Evolutionary conservation across 2,888 invertebrate species (phyloP).

Genomic region (Cheilosia urbana): DNA sequence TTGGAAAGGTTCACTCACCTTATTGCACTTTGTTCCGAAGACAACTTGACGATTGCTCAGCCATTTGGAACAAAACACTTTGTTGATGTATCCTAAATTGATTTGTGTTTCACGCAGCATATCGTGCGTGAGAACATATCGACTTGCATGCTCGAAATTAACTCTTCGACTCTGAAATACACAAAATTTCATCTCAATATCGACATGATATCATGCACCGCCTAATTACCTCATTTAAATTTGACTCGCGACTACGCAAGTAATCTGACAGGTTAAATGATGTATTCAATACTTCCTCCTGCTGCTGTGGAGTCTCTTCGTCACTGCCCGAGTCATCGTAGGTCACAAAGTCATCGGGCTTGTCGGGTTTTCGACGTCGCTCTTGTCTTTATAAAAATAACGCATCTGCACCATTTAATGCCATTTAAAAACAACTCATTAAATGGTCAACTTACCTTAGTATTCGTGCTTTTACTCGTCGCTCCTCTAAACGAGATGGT

Average conservation of each 20-base stretch:
- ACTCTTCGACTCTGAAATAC: conserved; percentile 85
- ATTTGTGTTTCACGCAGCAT: conserved; percentile 94
- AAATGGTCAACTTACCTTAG: conserved; percentile 78
- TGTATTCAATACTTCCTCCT: conserved; percentile 89
- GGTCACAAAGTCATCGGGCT: conserved; percentile 95
- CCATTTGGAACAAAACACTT: conserved; percentile 98
- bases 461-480: conserved; percentile 86
- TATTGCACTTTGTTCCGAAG: conserved; percentile 98
- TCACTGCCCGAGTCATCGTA: conserved; percentile 95
- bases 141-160: conserved; percentile 91
- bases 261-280: conserved; percentile 95
- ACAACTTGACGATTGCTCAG: conserved; percentile 96
- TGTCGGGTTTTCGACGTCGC: conserved; percentile 92
- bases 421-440: background rate
- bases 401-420: background rate
- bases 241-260: conserved; percentile 90
- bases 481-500: conserved; percentile 89
- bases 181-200: background rate
- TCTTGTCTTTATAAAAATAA: conserved; percentile 85
- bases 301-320: conserved; percentile 90
- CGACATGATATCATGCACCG: background rate
- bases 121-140: conserved; percentile 95
- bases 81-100: conserved; percentile 93
- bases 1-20: conserved; percentile 85
- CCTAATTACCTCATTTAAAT: conserved; percentile 86